Conservation (phyloP, 2,888 invertebrate genomes). For the Drosophila neutralis region DNA sequence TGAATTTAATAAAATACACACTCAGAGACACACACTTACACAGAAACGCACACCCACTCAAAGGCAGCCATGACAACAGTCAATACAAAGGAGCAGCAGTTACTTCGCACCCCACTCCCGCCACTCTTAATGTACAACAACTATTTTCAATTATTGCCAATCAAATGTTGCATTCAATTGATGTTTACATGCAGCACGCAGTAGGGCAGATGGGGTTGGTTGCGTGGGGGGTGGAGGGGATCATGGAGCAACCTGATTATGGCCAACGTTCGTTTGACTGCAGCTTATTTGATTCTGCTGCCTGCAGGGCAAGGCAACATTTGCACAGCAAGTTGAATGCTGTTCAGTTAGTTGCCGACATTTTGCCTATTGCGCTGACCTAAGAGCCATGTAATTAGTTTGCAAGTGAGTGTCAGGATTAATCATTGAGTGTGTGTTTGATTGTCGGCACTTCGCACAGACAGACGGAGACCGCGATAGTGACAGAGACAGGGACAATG, state of each 20-base stretch:
- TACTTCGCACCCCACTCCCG: neutral
- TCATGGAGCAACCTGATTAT: conserved; percentile 67
- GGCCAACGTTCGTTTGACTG: conserved; percentile 53
- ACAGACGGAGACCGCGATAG: conserved; percentile 13
- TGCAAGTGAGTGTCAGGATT: conserved; percentile 81
- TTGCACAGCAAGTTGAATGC: conserved; percentile 12
- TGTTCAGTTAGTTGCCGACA: conserved; percentile 1
- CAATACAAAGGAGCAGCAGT: conserved; percentile 49
- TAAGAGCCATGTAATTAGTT: conserved; percentile 81
- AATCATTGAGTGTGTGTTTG: conserved; percentile 79
- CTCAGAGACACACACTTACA: conserved; percentile 22
- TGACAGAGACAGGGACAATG: conserved; percentile 3
- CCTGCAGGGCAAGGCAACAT: conserved; percentile 36
- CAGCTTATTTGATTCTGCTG: conserved; percentile 56
- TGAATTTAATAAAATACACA: conserved; percentile 78
- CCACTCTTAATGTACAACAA: conserved; percentile 74
- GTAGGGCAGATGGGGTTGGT: neutral
- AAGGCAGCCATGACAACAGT: conserved; percentile 74
- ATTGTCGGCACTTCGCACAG: conserved; percentile 70
- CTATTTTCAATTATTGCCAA: conserved; percentile 84
- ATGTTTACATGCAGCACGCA: conserved; percentile 73
- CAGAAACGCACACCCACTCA: conserved; percentile 23
- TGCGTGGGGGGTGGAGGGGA: neutral
- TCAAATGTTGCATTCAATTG: conserved; percentile 83
- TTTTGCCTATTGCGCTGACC: conserved; percentile 50